These are phyloP conservation scores for Ceyx cyanopectus DNA, from an alignment of 2,113 vertebrate species.

Conservation along the genomic window DNA sequence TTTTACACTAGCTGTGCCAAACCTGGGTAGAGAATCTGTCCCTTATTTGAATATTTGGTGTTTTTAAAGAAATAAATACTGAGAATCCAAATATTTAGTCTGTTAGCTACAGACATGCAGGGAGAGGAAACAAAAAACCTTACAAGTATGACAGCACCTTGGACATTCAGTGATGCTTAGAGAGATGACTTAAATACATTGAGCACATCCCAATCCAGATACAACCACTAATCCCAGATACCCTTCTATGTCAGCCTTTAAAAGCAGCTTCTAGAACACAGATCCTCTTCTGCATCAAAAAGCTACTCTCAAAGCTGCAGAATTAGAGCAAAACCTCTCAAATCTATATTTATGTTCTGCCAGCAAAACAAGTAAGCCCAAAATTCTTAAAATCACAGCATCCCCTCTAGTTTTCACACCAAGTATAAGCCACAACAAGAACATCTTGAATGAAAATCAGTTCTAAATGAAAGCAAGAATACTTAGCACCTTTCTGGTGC, in stretches of 20 bases:
- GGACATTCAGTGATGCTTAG: neutral
- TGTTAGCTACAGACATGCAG: neutral
- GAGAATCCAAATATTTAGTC: neutral
- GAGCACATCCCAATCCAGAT: neutral
- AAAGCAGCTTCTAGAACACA: neutral
- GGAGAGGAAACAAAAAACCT: neutral
- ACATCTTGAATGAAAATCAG: conserved; percentile 26
- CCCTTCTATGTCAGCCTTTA: neutral
- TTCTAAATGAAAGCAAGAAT: conserved; percentile 39
- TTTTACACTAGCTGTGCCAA: neutral
- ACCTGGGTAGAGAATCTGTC: neutral
- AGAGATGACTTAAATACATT: neutral
- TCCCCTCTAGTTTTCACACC: neutral
- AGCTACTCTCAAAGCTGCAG: neutral
- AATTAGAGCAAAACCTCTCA: neutral
- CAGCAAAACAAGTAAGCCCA: neutral
- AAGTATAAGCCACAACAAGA: conserved; percentile 13
- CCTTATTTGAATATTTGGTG: neutral
- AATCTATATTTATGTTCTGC: neutral
- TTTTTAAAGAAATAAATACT: neutral
- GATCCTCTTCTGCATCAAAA: neutral
- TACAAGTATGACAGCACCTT: neutral
- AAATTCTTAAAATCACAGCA: conserved; percentile 16
- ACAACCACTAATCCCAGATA: neutral
- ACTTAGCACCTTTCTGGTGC: conserved; percentile 18